Evolutionary conservation across 2,797 vertebrate genomes (phyloP).

Genomic region (Acanthurus lineatus): DNA sequence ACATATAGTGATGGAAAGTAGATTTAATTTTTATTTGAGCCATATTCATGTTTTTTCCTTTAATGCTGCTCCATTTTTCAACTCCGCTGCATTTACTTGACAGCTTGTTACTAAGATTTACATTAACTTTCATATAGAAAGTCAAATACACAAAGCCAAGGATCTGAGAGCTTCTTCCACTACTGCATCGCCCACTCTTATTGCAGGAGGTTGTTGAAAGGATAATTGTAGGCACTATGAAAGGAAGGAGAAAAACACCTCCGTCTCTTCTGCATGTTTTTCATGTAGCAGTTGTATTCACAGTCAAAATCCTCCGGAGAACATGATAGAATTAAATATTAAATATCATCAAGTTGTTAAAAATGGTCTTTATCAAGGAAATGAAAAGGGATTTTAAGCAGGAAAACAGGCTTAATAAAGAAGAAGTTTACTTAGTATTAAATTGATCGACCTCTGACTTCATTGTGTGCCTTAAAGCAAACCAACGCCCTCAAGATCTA

Average conservation of each 20-base stretch:
- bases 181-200: not conserved
- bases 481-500: slow-evolving; percentile 8
- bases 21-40: not conserved
- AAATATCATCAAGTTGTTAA: not conserved
- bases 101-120: too few species aligned
- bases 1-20: not conserved
- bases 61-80: too few species aligned
- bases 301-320: not conserved
- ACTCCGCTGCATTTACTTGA: not conserved
- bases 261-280: too few species aligned
- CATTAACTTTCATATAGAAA: too few species aligned
- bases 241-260: not conserved
- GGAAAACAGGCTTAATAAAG: not conserved
- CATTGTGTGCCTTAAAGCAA: slow-evolving; percentile 10
- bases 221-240: not conserved
- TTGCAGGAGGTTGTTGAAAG: not conserved
- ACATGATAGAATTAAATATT: not conserved
- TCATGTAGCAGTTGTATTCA: too few species aligned
- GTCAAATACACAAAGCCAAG: not conserved
- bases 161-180: not conserved
- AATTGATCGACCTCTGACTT: slow-evolving; percentile 3
- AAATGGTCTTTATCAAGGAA: not conserved
- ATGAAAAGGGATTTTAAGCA: slow-evolving; percentile 1
- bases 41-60: not conserved
- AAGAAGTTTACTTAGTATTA: not conserved